A percentile compares a stretch with the other conserved stretches of the same genome.
Evolutionary conservation across 2,888 invertebrate species (phyloP).

Genomic region (Fissipunctia ypsillon): DNA sequence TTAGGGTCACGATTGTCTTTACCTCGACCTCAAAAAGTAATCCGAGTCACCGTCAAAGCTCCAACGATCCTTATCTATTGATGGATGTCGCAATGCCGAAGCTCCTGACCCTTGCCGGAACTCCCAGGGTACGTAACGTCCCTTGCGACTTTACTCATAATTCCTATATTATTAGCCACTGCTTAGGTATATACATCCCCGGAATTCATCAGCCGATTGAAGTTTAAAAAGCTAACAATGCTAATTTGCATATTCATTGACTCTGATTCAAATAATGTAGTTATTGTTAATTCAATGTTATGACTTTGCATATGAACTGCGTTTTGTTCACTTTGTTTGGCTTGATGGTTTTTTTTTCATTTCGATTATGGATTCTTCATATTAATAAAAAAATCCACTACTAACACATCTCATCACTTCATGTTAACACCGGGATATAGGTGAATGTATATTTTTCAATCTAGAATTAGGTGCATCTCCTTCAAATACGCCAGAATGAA

Average conservation of each 20-base stretch:
- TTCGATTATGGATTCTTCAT: neutral
- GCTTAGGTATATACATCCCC: constrained; percentile 22
- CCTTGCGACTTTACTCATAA: constrained; percentile 43
- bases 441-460: neutral
- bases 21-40: constrained; percentile 35
- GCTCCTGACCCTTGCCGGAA: constrained; percentile 41
- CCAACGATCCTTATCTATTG: constrained; percentile 48
- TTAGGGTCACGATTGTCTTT: constrained; percentile 54
- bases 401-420: neutral
- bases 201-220: constrained; percentile 25
- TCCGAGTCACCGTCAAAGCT: constrained; percentile 42
- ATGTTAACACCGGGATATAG: neutral
- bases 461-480: neutral
- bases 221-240: constrained; percentile 34
- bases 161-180: constrained; percentile 18
- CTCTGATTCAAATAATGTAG: constrained; percentile 35
- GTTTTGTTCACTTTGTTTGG: constrained; percentile 10
- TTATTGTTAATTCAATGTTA: constrained; percentile 38
- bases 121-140: constrained; percentile 15
- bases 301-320: constrained; percentile 11
- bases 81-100: constrained; percentile 22
- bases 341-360: neutral
- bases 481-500: neutral
- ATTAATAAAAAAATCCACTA: neutral
- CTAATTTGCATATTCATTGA: constrained; percentile 35